These are phyloP conservation scores for Sinotaia quadrata DNA, from an alignment of 2,888 invertebrate species.

Conservation along the genomic window DNA sequence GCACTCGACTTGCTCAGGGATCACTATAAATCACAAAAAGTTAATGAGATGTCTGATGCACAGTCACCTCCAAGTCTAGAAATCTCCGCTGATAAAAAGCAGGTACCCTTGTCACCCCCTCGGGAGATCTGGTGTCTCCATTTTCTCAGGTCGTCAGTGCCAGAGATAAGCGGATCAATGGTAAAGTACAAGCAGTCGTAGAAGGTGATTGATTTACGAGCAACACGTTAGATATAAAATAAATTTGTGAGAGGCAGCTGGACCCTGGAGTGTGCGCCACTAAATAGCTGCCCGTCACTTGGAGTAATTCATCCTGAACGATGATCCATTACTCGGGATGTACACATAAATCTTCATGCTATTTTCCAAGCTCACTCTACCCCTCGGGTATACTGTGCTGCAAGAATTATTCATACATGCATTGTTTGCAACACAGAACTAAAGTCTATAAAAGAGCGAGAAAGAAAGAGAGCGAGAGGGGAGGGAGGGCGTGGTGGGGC, in stretches of 20 bases:
- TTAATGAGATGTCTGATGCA: conserved; percentile 33
- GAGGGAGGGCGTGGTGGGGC: not conserved
- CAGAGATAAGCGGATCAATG: conserved; percentile 34
- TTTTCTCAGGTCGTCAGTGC: conserved; percentile 25
- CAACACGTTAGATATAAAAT: conserved; percentile 44
- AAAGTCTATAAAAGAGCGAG: not conserved
- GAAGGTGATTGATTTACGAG: conserved; percentile 40
- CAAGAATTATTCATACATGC: conserved; percentile 29
- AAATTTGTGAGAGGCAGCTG: conserved; percentile 41
- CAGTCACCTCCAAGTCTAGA: conserved; percentile 13
- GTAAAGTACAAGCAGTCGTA: conserved; percentile 30
- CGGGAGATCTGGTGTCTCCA: conserved; percentile 23
- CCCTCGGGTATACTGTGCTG: conserved; percentile 30
- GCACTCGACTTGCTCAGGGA: conserved; percentile 24
- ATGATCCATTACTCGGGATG: conserved; percentile 47
- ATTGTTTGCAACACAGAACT: conserved; percentile 27
- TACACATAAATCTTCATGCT: conserved; percentile 40
- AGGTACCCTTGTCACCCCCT: conserved; percentile 12
- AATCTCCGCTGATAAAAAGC: conserved; percentile 15
- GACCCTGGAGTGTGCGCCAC: conserved; percentile 37
- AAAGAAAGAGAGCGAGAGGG: not conserved
- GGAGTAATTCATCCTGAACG: conserved; percentile 45
- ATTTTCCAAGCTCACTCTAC: conserved; percentile 32
- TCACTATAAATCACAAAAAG: conserved; percentile 36
- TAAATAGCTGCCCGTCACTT: conserved; percentile 46